Base-by-base conservation (phyloP, 2,888 invertebrate species). In the Clitarchus hookeri region DNA sequence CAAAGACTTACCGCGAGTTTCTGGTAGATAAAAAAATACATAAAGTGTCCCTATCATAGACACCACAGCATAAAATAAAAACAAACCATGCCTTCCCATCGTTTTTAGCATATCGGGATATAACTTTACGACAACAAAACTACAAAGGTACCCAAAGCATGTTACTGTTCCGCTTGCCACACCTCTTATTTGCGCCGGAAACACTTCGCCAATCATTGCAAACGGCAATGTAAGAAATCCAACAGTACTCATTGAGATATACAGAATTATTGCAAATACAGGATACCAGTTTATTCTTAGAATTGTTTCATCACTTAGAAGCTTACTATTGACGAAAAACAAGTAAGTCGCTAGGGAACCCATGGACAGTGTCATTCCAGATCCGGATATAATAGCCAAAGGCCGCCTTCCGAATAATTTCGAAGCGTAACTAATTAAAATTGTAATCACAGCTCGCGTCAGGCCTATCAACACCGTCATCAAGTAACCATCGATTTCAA, bases 151-250 rank as follows among this genome's bases (percentile, higher is more conserved):
- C 1, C 91, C 93, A 0, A 91, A 87, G 79, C 92, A 92, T 0
- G 92, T 91, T 0, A 92, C 92, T 1, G 93, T 85, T 0, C 93
- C 93, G 0, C 93, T 91, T 0, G 93, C 92, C 2, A 89, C 84
- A 8, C 94, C 94, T 53, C 93, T 91, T 0, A 93, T 92, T 85
- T 92, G 92, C 16, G 91, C 88, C 0, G 94, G 93, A 88, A 92
- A 94, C 11, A 94, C 91, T 88, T 94, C 94, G 0, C 93, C 93
- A 0, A 93, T 90, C 92, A 94, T 92, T 0, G 93, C 93, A 89
- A 93, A 94, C 0, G 94, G 94, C 6, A 94, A 88, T 0, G 93
- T 92, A n/a, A 93, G 89, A 88, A 93, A 93, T 0, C 94, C 94
- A 0, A 93, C 87, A 0, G 93, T 93, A 86, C 93, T 93, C 36